phyloP scores from a whole-genome alignment of 1,140 invertebrate genomes.

The Heliconius hewitsoni region DNA sequence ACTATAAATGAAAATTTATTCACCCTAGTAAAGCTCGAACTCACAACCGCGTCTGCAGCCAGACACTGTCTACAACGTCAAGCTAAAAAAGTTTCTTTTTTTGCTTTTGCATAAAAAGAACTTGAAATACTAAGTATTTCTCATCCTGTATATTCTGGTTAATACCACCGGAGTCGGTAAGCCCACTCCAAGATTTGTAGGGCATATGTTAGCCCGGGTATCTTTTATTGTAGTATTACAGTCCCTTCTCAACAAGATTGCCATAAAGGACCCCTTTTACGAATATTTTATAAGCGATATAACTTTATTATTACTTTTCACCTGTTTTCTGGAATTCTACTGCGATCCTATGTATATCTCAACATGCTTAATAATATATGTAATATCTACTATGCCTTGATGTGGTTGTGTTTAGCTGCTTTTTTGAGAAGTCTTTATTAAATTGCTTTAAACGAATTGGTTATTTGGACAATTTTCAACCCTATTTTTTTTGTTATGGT shows the following conservation, averaged over 20 bases:
- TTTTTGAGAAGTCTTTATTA: too few relatives aligned
- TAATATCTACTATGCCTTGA: not conserved
- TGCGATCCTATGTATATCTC: slow-evolving; percentile 1
- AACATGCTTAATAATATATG: not conserved
- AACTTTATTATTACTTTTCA: slow-evolving; percentile 22
- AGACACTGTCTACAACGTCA: too few relatives aligned
- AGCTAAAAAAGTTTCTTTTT: too few relatives aligned
- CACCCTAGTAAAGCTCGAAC: too few relatives aligned
- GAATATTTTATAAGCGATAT: slow-evolving; percentile 30
- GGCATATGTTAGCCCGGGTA: slow-evolving; percentile 11
- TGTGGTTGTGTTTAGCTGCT: not conserved
- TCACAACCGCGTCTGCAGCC: too few relatives aligned
- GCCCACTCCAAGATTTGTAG: slow-evolving; percentile 26
- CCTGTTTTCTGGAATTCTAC: slow-evolving; percentile 14
- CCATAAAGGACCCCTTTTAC: slow-evolving; percentile 31
- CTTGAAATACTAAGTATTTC: not conserved
- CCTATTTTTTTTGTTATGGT: too few relatives aligned
- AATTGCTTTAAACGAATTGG: too few relatives aligned
- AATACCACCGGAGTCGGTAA: not conserved
- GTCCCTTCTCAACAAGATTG: slow-evolving; percentile 29
- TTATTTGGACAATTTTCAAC: too few relatives aligned
- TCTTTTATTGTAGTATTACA: slow-evolving; percentile 35
- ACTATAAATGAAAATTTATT: too few relatives aligned
- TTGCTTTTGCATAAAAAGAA: not conserved
- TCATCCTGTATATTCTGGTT: not conserved